Evolutionary conservation across 1,140 invertebrate genomes (phyloP).

Genomic region (Branchinecta lindahli): DNA sequence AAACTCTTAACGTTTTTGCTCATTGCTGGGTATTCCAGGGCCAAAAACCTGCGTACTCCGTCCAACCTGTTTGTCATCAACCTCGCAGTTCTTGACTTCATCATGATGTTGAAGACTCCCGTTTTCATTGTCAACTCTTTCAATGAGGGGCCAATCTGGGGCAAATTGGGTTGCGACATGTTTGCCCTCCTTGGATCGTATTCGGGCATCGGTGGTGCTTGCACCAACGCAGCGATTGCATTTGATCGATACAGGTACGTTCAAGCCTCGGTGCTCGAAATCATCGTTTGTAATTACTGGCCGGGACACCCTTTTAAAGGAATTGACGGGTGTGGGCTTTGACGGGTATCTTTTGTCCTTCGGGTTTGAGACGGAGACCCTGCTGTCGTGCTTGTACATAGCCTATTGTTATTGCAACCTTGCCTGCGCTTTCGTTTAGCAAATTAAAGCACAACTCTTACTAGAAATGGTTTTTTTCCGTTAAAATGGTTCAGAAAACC

Average conservation of each 20-base stretch:
- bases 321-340: no score
- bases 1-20: background rate
- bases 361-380: no score
- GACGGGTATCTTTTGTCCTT: no score
- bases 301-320: background rate
- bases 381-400: no score
- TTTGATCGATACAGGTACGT: slow-evolving; percentile 51
- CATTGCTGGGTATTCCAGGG: slow-evolving; percentile 38
- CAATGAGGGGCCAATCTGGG: slow-evolving; percentile 50
- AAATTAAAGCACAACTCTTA: no score
- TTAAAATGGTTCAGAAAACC: no score
- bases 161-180: slow-evolving; percentile 54
- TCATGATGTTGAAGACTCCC: slow-evolving; percentile 72
- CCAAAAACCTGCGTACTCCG: slow-evolving; percentile 63
- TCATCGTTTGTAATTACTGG: slow-evolving; percentile 7
- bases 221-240: slow-evolving; percentile 60
- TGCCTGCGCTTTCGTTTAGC: no score
- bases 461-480: no score
- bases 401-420: no score
- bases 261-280: slow-evolving; percentile 22
- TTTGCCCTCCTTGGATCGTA: slow-evolving; percentile 58
- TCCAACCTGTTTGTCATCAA: slow-evolving; percentile 81
- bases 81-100: slow-evolving; percentile 65
- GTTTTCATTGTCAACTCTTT: slow-evolving; percentile 76
- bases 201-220: slow-evolving; percentile 57